phyloP scores from a whole-genome alignment of 2,797 vertebrate species.

The Rhinogobio ventralis region DNA sequence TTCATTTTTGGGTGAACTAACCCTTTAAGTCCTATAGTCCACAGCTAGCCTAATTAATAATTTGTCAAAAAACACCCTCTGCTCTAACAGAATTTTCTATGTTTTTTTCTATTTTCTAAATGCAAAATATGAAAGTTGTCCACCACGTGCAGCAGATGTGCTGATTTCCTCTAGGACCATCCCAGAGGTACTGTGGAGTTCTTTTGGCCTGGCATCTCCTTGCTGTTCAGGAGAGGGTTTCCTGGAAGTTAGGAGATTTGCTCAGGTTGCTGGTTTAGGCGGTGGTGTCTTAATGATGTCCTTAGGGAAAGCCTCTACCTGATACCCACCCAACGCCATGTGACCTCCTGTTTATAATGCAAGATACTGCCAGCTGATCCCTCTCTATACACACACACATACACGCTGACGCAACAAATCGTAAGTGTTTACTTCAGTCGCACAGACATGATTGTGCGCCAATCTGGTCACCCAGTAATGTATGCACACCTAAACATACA shows the following conservation, averaged over 20 bases:
- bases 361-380: constrained; percentile 60
- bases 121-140: constrained; percentile 17
- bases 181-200: constrained; percentile 23
- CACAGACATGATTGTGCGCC: constrained; percentile 11
- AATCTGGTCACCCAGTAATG: constrained; percentile 32
- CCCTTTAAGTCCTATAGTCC: not conserved
- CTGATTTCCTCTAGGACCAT: constrained; percentile 32
- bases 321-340: constrained; percentile 48
- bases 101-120: too few species aligned
- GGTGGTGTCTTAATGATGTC: constrained; percentile 57
- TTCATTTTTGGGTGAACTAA: too few species aligned
- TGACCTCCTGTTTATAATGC: constrained; percentile 58
- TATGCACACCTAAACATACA: not conserved
- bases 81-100: not conserved
- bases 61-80: not conserved
- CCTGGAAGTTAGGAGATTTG: constrained; percentile 40
- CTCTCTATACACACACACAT: constrained; percentile 19
- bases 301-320: constrained; percentile 51
- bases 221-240: constrained; percentile 24
- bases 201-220: constrained; percentile 19
- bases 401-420: constrained; percentile 76
- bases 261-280: constrained; percentile 42
- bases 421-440: constrained; percentile 72
- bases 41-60: not conserved
- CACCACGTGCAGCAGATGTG: constrained; percentile 27